phyloP scores from a whole-genome alignment of 1,140 invertebrate genomes.

The Bombus pyrosoma region DNA sequence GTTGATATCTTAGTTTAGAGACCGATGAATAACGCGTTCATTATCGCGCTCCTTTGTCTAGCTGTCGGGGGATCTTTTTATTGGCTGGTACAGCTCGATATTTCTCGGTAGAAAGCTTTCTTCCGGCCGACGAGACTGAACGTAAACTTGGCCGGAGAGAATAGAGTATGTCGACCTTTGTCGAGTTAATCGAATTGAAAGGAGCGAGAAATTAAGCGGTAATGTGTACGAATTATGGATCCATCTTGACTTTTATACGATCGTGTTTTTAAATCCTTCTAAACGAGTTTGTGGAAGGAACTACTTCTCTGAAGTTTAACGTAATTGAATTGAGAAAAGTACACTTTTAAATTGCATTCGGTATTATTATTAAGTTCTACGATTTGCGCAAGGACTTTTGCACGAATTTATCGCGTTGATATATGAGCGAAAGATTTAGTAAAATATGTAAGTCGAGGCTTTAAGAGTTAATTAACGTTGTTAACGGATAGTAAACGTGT shows the following conservation, averaged over 20 bases:
- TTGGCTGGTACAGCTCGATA: constrained; percentile 3
- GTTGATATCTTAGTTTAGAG: background rate
- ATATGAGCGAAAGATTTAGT: too few species aligned
- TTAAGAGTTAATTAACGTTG: too few species aligned
- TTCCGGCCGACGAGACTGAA: background rate
- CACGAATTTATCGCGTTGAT: too few species aligned
- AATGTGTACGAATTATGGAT: too few species aligned
- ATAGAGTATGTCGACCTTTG: background rate
- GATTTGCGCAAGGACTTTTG: too few species aligned
- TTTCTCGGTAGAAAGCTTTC: background rate
- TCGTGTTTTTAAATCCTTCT: background rate
- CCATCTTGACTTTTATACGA: too few species aligned
- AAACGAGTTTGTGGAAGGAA: background rate
- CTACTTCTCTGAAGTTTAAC: background rate
- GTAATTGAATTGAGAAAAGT: background rate
- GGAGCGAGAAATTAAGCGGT: constrained; percentile 3
- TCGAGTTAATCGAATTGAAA: background rate
- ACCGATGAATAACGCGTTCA: constrained; percentile 30
- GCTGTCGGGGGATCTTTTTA: background rate
- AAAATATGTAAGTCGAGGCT: too few species aligned
- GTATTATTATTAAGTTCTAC: too few species aligned
- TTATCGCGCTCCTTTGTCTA: constrained; percentile 19
- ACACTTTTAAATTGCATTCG: too few species aligned
- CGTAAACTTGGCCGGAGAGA: background rate
- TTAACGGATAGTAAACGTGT: too few species aligned